These are phyloP conservation scores for Philaethria dido DNA, from an alignment of 2,888 invertebrate genomes.

Conservation along the genomic window DNA sequence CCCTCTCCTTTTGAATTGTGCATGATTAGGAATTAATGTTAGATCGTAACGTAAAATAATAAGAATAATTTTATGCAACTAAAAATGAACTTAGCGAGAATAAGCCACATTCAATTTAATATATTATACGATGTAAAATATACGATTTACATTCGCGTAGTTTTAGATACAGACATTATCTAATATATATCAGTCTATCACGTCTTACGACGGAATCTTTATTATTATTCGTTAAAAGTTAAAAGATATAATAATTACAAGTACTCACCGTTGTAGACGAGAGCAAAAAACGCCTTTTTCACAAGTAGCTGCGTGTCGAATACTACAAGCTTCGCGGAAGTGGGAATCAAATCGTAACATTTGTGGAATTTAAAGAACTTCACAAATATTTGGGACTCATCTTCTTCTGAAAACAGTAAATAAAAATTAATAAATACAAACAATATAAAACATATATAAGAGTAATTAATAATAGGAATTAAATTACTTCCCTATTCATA, in stretches of 20 bases:
- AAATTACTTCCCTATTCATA: not conserved
- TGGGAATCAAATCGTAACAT: slow-evolving; percentile 99
- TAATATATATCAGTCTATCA: not conserved
- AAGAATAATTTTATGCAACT: not conserved
- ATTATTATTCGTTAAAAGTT: not conserved
- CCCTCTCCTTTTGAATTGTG: not conserved
- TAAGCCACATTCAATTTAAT: not conserved
- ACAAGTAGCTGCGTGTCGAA: slow-evolving; percentile 99
- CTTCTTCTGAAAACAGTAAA: slow-evolving; percentile 89
- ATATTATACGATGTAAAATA: not conserved
- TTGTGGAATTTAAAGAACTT: slow-evolving; percentile 99
- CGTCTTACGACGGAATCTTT: not conserved
- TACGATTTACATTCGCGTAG: not conserved
- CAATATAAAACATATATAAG: not conserved
- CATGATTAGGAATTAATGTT: not conserved
- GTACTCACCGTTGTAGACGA: slow-evolving; percentile 96
- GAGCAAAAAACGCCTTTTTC: slow-evolving; percentile 99
- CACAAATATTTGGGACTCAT: slow-evolving; percentile 98
- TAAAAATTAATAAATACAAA: slow-evolving; percentile 10
- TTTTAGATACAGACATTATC: not conserved
- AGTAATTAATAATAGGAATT: not conserved
- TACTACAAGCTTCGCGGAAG: slow-evolving; percentile 99
- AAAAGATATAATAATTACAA: not conserved
- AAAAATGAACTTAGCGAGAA: not conserved
- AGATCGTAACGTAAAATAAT: not conserved